A percentile compares a stretch with the other conserved stretches of the same genome.
Conservation (phyloP, 2,888 invertebrate species). For the Steromphala cineraria region DNA sequence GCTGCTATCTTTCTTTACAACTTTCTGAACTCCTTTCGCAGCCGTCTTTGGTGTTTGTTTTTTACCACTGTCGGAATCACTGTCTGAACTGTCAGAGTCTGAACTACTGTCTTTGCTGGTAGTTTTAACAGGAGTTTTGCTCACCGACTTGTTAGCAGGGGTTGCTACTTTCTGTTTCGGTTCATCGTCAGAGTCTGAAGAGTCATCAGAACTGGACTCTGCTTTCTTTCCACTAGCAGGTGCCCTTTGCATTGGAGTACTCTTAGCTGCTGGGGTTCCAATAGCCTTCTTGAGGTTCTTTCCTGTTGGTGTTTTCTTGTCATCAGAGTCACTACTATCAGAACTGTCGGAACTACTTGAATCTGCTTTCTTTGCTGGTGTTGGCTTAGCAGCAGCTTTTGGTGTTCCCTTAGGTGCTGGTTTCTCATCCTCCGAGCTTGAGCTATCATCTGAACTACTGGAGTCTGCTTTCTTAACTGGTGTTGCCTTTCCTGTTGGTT, state of each 20-base stretch:
- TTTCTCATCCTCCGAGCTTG: constrained; percentile 37
- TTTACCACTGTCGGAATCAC: constrained; percentile 34
- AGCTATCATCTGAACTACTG: constrained; percentile 33
- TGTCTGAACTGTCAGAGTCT: constrained; percentile 36
- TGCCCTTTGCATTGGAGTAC: constrained; percentile 20
- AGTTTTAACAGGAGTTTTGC: constrained; percentile 23
- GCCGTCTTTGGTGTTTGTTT: not conserved
- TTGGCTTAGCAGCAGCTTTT: not conserved
- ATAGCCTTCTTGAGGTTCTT: constrained; percentile 28
- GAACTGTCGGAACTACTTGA: constrained; percentile 28
- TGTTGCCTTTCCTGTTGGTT: constrained; percentile 24
- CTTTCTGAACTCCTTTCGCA: not conserved
- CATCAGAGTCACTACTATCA: constrained; percentile 24
- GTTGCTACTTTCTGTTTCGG: constrained; percentile 27
- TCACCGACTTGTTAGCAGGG: constrained; percentile 16
- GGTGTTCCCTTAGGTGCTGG: constrained; percentile 7
- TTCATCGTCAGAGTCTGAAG: constrained; percentile 44
- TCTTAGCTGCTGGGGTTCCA: constrained; percentile 27
- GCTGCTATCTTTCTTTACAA: constrained; percentile 26
- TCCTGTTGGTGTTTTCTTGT: constrained; percentile 29
- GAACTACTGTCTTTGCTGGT: constrained; percentile 24
- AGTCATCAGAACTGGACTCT: constrained; percentile 33
- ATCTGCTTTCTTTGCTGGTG: constrained; percentile 19
- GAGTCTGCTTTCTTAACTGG: not conserved
- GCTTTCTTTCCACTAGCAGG: constrained; percentile 32